These are phyloP conservation scores for Drosophila formosana DNA, from an alignment of 2,888 invertebrate genomes.

Conservation along the genomic window DNA sequence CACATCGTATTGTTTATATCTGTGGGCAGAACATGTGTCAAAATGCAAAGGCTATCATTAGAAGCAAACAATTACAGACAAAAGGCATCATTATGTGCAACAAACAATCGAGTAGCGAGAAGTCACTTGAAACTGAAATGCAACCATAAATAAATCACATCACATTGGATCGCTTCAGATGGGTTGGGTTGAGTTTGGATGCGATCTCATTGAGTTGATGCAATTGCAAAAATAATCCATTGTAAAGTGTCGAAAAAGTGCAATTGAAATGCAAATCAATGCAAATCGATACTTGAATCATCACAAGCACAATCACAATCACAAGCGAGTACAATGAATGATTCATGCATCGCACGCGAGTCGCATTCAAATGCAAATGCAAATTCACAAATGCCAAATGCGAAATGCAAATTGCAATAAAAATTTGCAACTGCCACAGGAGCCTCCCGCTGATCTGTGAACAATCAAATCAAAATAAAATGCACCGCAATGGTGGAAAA, in stretches of 20 bases:
- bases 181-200: neutral
- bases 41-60: constrained; percentile 62
- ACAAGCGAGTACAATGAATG: constrained; percentile 55
- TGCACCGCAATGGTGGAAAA: constrained; percentile 55
- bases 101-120: constrained; percentile 28
- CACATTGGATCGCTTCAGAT: constrained; percentile 30
- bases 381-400: constrained; percentile 41
- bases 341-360: constrained; percentile 75
- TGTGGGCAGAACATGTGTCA: constrained; percentile 47
- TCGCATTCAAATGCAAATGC: constrained; percentile 74
- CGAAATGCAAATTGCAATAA: constrained; percentile 48
- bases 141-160: constrained; percentile 75
- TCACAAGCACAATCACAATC: constrained; percentile 36
- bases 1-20: constrained; percentile 13
- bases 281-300: constrained; percentile 81
- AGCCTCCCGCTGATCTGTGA: constrained; percentile 67
- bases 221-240: constrained; percentile 78
- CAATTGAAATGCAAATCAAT: constrained; percentile 83
- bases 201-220: constrained; percentile 39
- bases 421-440: constrained; percentile 56
- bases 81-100: constrained; percentile 69
- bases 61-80: constrained; percentile 65
- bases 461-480: constrained; percentile 78
- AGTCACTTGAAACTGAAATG: constrained; percentile 72
- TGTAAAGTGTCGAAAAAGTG: constrained; percentile 79